Evolutionary conservation across 2,113 vertebrate genomes (phyloP).

Genomic region (Blennius ocellaris): DNA sequence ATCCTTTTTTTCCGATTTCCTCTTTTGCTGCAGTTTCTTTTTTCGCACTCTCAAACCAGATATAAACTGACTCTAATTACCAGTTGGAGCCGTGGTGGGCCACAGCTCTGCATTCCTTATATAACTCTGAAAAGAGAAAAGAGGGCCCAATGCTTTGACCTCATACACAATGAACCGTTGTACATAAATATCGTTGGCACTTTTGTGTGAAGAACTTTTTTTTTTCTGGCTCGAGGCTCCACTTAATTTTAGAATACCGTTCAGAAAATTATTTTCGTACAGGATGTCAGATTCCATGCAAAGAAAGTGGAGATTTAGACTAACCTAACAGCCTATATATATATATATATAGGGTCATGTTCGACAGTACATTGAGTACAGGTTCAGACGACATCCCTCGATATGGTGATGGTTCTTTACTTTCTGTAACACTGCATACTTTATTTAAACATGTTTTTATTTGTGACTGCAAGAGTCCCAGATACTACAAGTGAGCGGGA

Average conservation of each 20-base stretch:
- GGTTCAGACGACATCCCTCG: neutral
- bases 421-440: neutral
- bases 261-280: conserved; percentile 24
- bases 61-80: conserved; percentile 61
- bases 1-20: neutral
- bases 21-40: neutral
- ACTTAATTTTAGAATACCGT: conserved; percentile 48
- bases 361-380: neutral
- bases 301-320: neutral
- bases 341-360: neutral
- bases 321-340: conserved; percentile 8
- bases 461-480: no score
- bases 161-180: conserved; percentile 38
- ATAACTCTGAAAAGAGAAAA: conserved; percentile 59
- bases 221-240: conserved; percentile 38
- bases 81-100: conserved; percentile 51
- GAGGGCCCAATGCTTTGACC: conserved; percentile 52
- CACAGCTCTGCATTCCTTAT: conserved; percentile 52
- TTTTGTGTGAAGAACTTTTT: conserved; percentile 46
- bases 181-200: conserved; percentile 55
- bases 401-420: neutral
- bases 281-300: neutral
- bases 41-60: conserved; percentile 19
- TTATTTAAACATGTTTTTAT: no score
- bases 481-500: no score